Evolutionary conservation across 2,113 vertebrate species (phyloP).

Genomic region (Prochilodus magdalenae): DNA sequence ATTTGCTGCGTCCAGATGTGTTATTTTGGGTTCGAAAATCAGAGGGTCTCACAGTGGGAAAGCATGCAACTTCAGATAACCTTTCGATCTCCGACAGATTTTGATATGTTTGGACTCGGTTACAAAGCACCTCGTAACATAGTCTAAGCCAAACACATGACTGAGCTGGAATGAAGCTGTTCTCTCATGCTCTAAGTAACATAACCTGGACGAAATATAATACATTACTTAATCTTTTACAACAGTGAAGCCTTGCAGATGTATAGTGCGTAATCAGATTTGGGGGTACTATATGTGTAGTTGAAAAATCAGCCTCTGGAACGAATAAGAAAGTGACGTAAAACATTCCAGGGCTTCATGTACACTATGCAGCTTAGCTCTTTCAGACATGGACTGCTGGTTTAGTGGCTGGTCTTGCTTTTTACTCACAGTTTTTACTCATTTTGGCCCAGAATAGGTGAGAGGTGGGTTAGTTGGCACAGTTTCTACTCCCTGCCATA

Average conservation of each 20-base stretch:
- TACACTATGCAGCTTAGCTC: not conserved
- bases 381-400: not conserved
- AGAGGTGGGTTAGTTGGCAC: too few species aligned
- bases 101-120: slow-evolving; percentile 18
- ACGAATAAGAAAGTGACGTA: slow-evolving; percentile 20
- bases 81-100: not conserved
- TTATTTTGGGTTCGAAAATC: not conserved
- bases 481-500: too few species aligned
- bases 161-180: slow-evolving; percentile 7
- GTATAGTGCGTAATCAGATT: slow-evolving; percentile 45
- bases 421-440: too few species aligned
- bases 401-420: too few species aligned
- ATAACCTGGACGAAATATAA: slow-evolving; percentile 31
- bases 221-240: slow-evolving; percentile 47
- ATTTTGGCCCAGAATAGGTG: too few species aligned
- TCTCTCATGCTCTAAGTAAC: not conserved
- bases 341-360: slow-evolving; percentile 27
- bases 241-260: slow-evolving; percentile 49
- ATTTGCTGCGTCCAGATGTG: not conserved
- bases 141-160: slow-evolving; percentile 27
- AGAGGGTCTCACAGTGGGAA: slow-evolving; percentile 10
- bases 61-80: slow-evolving; percentile 4
- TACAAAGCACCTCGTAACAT: not conserved
- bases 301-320: slow-evolving; percentile 53
- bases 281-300: slow-evolving; percentile 20